Conservation (phyloP, 2,113 vertebrate genomes). For the Zapus hudsonius region DNA sequence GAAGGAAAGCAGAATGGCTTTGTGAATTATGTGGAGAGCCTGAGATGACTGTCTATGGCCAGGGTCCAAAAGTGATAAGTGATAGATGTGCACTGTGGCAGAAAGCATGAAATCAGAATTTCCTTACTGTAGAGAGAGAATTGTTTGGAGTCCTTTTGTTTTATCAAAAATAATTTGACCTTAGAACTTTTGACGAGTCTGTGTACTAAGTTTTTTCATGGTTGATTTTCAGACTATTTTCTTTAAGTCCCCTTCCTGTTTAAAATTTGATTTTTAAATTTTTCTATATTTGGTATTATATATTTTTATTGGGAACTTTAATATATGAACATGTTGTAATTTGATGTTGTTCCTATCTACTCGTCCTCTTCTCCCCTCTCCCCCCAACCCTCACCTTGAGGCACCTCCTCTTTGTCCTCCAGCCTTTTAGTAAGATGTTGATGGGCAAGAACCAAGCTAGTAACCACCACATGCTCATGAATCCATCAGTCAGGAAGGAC, state of each 20-base stretch:
- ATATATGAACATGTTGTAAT: too few relatives aligned
- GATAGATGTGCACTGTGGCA: too few relatives aligned
- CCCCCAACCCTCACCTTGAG: too few relatives aligned
- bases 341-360: too few relatives aligned
- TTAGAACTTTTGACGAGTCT: neutral
- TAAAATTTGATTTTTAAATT: neutral
- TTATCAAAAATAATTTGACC: neutral
- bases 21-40: neutral
- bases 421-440: too few relatives aligned
- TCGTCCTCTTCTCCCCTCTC: too few relatives aligned
- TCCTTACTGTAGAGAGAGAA: neutral
- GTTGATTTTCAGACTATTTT: neutral
- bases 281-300: neutral
- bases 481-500: too few relatives aligned
- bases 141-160: neutral
- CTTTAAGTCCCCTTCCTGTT: neutral
- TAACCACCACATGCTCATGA: too few relatives aligned
- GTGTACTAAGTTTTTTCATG: neutral
- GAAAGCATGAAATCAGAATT: neutral
- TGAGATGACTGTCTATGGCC: neutral
- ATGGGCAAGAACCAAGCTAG: too few relatives aligned
- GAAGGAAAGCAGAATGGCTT: neutral
- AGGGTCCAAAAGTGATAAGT: neutral
- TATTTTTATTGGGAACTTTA: too few relatives aligned
- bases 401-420: too few relatives aligned